Base-by-base conservation (phyloP, 1,140 invertebrate genomes). In the Araneus ventricosus region DNA sequence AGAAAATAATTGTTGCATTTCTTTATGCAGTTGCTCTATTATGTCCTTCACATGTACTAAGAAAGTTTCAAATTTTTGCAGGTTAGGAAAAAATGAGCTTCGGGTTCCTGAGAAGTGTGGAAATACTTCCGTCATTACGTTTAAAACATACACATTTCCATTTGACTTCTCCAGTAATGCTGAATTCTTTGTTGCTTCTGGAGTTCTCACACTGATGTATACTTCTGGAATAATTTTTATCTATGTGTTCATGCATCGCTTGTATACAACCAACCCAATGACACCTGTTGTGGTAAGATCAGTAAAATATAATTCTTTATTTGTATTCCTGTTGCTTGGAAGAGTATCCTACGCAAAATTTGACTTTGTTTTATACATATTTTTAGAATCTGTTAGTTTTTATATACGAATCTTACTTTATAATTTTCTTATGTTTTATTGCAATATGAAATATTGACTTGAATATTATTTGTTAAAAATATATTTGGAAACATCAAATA, bases 121-220 rank as follows among this genome's bases (percentile, higher is more conserved):
- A 61, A 87, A 75, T 27, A 79, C 22, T 41, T 59, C 92, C 30
- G 85, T 88, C 34, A 67, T 90, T 39, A 17, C 34, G 24, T 87
- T 75, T 37, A 82, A 88, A 63, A 87, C 82, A 3, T 87, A 94
- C 24, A 90, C 89, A 4, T 94, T 95, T 85, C 93, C 94, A 63
- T 96, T 96, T 90, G 95, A 97, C 94, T 96, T 96, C 94, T 96
- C 96, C 79, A 96, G 96, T 27, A 96, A 97, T 95, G 96, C 97
- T 0, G 95, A 97, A 95, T 97, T 97, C 95, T 97, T 96, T 95
- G 97, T 97, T 24, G 96, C 97, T 59, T 96, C 97, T 93, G 97
- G 97, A 41, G 97, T 97, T 24, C 95, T 97, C 30, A 96, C 96
- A 14, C 96, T 97, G 95, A 95, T 97, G 20, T 97, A 97, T 95